A percentile compares a stretch with the other conserved stretches of the same genome.
These are phyloP conservation scores for Peromyscus melanophrys DNA, from an alignment of 2,797 vertebrate species.

Conservation along the genomic window DNA sequence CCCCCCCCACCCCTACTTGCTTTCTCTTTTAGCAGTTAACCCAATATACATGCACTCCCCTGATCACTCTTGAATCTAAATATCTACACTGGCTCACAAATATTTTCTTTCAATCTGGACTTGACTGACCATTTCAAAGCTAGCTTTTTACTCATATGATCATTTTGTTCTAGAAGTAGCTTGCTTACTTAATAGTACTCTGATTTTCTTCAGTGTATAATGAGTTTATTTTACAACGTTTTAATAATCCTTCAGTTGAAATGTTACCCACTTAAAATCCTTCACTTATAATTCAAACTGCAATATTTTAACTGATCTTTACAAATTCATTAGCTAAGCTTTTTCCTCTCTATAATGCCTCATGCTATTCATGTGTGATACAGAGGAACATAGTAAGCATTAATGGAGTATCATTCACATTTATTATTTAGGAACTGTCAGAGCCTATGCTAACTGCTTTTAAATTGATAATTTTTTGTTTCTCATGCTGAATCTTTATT, in stretches of 20 bases:
- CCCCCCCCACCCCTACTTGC: too few relatives aligned
- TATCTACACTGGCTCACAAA: neutral
- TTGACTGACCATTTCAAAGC: neutral
- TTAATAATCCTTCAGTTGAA: slow-evolving; percentile 52
- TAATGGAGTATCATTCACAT: neutral
- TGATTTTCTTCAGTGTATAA: slow-evolving; percentile 52
- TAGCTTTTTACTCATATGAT: slow-evolving; percentile 56
- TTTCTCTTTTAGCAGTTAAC: neutral
- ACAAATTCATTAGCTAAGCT: neutral
- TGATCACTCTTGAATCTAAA: neutral
- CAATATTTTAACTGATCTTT: slow-evolving; percentile 41
- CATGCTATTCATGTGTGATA: neutral
- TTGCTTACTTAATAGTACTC: slow-evolving; percentile 22
- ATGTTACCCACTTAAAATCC: slow-evolving; percentile 33
- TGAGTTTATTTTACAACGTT: slow-evolving; percentile 31
- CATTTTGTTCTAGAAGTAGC: slow-evolving; percentile 62
- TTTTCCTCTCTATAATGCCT: neutral
- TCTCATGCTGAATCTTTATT: neutral
- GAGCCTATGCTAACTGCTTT: neutral
- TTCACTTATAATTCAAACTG: slow-evolving; percentile 17
- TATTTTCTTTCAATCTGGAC: neutral
- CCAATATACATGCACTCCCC: neutral
- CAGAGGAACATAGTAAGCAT: neutral
- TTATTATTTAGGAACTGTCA: neutral
- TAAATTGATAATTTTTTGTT: neutral